Base-by-base conservation (phyloP, 2,113 vertebrate species). In the Channa maculata region DNA sequence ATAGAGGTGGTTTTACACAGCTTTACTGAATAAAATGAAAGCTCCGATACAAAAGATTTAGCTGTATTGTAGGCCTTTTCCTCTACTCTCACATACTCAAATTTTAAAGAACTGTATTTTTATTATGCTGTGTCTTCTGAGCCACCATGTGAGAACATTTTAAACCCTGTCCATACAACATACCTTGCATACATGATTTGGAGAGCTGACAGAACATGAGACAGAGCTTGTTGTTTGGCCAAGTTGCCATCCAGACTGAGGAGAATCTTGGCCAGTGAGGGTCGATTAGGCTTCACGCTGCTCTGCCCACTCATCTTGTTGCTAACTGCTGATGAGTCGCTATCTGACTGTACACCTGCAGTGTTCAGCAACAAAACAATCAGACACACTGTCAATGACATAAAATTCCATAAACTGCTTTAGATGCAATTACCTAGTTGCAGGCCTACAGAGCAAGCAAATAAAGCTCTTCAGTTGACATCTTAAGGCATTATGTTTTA, bases 101-200 rank as follows among this genome's bases (percentile, higher is more conserved):
- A 33, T 24, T 14, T 5, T 39, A 49, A 48, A 0, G 5, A 58
- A 54, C 0, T 37, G 0, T 1, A 38, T 11, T 37, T 62, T 8
- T 50, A 0, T 4, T 2, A 59, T 37, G 39, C 4, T 2, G 5
- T 24, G 5, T 39, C 15, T 53, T 59, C 43, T 2, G n/a, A 33
- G 6, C 9, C 33, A 41, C 15, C 14, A 41, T 7, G 41, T 24
- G 14, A 9, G 24, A 43, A 46, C 43, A 2, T 37, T 13, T 44
- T 1, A 8, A 37, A 37, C 24, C 5, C 1, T 38, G 12, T 4
- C 8, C 2, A 38, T 24, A 39, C 61, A 44, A 41, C 90, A 11
- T 93, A 99, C 98, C 98, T 98, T 67, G 98, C 97, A 92, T 99
- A 99, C 95, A 96, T 95, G 86, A 99, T 98, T 76, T 99, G 98